Evolutionary conservation across 2,797 vertebrate genomes (phyloP), one percentile per base, ranked within the genome.

Genomic region (Petrocephalus sullivani): DNA sequence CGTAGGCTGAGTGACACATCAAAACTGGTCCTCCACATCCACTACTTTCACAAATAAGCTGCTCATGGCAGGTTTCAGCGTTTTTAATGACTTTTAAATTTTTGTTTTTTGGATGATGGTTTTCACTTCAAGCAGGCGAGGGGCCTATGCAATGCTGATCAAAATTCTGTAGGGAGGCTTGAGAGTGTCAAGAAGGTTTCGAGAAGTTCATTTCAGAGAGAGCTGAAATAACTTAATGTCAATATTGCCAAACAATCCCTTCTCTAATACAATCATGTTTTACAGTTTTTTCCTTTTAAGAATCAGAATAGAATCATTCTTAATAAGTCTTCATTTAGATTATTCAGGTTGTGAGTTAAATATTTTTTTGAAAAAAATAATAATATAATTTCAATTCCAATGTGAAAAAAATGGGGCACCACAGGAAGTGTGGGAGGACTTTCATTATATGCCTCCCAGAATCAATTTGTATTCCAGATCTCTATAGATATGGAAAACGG

Each of bases 401-500:
- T 78, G 71, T 78, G 71, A 78, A 78, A 78, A 78, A 78, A 78
- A 78, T 78, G 71, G 71, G 71, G 19, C 2, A n/a, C 12, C 37
- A 78, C 41, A 9, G 16, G 64, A 37, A 28, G 28, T 71, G 64
- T 16, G 14, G 64, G 12, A 16, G 28, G 14, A 71, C 64, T 83
- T 51, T 51, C 81, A 83, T 23, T 86, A 41, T 21, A 60, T 33
- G 84, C 5, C 28, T 56, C 54, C 51, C 4, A 41, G 21, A 16
- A 54, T 23, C 54, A 85, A 58, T 57, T 85, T 85, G 49, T 57
- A 85, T 57, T 56, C 23, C 53, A 85, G 49, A 85, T 85, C 51
- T 85, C 83, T 53, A 19, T 83, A 83, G 81, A 51, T 53, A 83
- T 83, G 81, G 81, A 83, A 83, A 53, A 83, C 21, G 16, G 53